Evolutionary conservation across 2,113 vertebrate species (phyloP).

Genomic region (Gobiocypris rarus): DNA sequence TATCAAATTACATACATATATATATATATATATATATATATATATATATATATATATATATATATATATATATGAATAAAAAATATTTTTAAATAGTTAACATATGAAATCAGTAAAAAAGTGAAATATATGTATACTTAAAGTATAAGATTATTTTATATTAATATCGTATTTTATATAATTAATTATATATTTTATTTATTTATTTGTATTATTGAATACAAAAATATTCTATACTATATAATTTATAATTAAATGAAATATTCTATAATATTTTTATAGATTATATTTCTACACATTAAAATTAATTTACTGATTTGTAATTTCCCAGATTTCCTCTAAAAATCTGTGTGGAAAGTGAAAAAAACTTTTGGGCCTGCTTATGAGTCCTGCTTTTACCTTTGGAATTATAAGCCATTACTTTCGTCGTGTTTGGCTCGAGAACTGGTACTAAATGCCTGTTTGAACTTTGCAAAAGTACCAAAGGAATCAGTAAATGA

Average conservation of each 20-base stretch:
- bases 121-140: too few relatives aligned
- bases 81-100: too few relatives aligned
- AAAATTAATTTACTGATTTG: not conserved
- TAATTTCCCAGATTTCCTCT: not conserved
- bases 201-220: not conserved
- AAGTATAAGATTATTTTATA: too few relatives aligned
- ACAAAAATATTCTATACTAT: not conserved
- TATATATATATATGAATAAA: too few relatives aligned
- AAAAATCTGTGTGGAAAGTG: not conserved
- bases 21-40: too few relatives aligned
- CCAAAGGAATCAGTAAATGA: not conserved
- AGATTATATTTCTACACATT: not conserved
- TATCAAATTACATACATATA: too few relatives aligned
- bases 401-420: not conserved
- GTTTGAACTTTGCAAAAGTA: not conserved
- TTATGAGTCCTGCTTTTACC: not conserved
- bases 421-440: not conserved
- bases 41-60: too few relatives aligned
- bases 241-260: not conserved
- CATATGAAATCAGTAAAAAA: too few relatives aligned
- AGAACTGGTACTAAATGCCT: not conserved
- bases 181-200: too few relatives aligned
- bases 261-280: not conserved
- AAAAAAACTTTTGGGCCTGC: not conserved
- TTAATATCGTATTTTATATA: too few relatives aligned